Base-by-base conservation (phyloP, 2,113 vertebrate species). In the Elachura formosa region DNA sequence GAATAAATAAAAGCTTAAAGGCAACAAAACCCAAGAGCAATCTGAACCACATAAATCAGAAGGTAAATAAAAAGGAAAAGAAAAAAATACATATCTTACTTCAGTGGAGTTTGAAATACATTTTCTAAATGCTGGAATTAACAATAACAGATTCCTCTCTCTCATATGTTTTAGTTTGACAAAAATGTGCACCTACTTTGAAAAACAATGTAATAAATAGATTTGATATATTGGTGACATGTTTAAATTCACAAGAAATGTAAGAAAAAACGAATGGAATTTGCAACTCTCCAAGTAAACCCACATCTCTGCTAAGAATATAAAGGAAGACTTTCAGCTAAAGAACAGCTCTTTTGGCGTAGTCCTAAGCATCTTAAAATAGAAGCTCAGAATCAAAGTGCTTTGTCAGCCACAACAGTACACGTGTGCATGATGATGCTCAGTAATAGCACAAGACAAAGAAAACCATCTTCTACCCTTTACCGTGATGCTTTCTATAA, bases 281-380 rank as follows among this genome's bases (percentile, higher is more conserved):
- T 76, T 84, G 66, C 94, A 94, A 87, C 61, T 82, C 76, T 84
- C 71, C 74, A 93, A 61, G 36, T 87, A 93, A 96, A 84, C 67
- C 74, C 74, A 87, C 75, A 56, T 68, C 54, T 93, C 78, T 91
- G 49, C 87, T 89, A 54, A 95, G 91, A 94, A 95, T 69, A 95
- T 51, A 82, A 78, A 78, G 45, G 46, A 71, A 59, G 33, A 56
- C 34, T 86, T 83, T 93, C 75, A 94, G 58, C 61, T 79, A 85
- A 95, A 91, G 81, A 87, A 73, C 56, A 79, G 82, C 69, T 92
- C 91, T 93, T 95, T 92, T 56, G n/a, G 62, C 88, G 38, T 45
- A 88, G 78, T 59, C 45, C 2, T 66, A 94, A 91, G 25, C 52
- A 75, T 77, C 78, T 95, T 83, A 90, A 96, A 93, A 91, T 89